Evolutionary conservation across 2,797 vertebrate genomes (phyloP).

Genomic region (Discoglossus pictus): DNA sequence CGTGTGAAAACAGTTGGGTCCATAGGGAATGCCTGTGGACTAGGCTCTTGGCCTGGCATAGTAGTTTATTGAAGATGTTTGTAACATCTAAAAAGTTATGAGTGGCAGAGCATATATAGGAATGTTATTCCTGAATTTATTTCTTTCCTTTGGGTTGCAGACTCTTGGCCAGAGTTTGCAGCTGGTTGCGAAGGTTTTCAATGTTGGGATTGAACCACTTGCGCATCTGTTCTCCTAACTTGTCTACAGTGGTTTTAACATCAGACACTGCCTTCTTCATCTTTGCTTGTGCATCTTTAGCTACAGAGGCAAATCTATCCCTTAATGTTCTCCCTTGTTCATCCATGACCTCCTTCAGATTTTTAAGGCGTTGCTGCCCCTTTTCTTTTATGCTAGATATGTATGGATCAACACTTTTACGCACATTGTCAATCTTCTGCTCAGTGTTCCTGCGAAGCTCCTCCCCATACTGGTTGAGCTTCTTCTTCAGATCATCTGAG

Average conservation of each 20-base stretch:
- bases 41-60: not conserved
- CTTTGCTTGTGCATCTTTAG: not conserved
- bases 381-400: constrained; percentile 61
- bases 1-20: too few species aligned
- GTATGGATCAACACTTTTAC: constrained; percentile 64
- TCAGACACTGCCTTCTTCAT: constrained; percentile 11
- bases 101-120: too few species aligned
- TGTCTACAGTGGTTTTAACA: constrained; percentile 7
- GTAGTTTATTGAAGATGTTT: too few species aligned
- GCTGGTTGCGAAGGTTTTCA: constrained; percentile 36
- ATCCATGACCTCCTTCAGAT: constrained; percentile 62
- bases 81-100: too few species aligned
- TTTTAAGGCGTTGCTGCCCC: constrained; percentile 60
- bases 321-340: constrained; percentile 26
- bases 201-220: constrained; percentile 46
- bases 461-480: constrained; percentile 66
- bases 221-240: constrained; percentile 27
- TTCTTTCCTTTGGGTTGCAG: constrained; percentile 24
- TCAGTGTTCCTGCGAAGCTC: constrained; percentile 71
- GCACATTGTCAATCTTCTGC: constrained; percentile 69
- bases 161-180: constrained; percentile 38
- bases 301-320: constrained; percentile 14
- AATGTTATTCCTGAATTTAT: not conserved
- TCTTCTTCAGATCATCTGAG: constrained; percentile 70
- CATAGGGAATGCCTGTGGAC: too few species aligned